Evolutionary conservation across 2,888 invertebrate genomes (phyloP), one percentile per base, ranked within the genome.

Genomic region (Sinopyrophorus schimmeli): DNA sequence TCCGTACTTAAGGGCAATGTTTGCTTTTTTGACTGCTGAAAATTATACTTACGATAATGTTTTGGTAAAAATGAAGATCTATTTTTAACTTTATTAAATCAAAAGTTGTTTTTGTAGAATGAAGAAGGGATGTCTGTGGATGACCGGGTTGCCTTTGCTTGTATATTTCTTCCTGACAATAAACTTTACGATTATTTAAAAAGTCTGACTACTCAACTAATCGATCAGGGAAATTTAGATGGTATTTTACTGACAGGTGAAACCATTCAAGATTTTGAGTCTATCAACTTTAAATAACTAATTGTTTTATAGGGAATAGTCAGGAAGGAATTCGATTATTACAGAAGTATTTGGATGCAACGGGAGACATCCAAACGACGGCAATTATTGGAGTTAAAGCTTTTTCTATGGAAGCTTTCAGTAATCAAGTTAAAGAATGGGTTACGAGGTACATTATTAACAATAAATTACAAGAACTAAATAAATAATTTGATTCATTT

Each of bases 281-380:
- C n/a, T n/a, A n/a, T n/a, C n/a, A n/a, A n/a, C n/a, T n/a, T n/a
- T n/a, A n/a, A n/a, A 17, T 41, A 10, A 30, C 9, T 47, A n/a
- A n/a, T n/a, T n/a, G n/a, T n/a, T n/a, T 44, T 63, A 24, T 60
- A 86, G 87, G 88, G 20, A 84, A 87, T 39, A 84, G 83, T 30
- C 67, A 77, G 3, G 88, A 89, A 62, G 89, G 91, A 23, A 77
- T 94, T 27, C 80, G 83, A 48, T 77, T 97, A 61, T 76, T 96
- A 60, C 92, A 93, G 75, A 84, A 83, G 54, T 95, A 92, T 75
- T 78, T 96, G 61, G 93, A 97, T 75, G 72, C 77, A 18, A 86
- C 90, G 1, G 89, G 89, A 5, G 96, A 97, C 76, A 87, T 97
- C 53, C 96, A 97, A 76, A 92, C 93, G 14, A 92, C 87, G 10